Evolutionary conservation across 2,888 invertebrate species (phyloP).

Genomic region (Pollenia labialis): DNA sequence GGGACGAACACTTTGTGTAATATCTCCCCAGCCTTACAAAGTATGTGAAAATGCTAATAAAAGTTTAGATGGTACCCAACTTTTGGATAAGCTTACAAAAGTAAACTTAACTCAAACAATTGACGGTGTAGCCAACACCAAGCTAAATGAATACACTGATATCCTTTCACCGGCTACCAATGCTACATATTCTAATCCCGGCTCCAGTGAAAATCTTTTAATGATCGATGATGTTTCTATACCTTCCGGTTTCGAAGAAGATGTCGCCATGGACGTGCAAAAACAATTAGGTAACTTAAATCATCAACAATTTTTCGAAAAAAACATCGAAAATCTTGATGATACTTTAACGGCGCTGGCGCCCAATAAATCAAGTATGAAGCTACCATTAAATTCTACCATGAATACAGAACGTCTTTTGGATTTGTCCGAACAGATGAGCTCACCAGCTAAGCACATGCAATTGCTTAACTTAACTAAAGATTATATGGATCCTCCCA

Average conservation of each 20-base stretch:
- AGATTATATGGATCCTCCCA: constrained; percentile 78
- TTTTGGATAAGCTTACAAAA: constrained; percentile 52
- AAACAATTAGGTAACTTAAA: constrained; percentile 59
- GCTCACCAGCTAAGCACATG: constrained; percentile 78
- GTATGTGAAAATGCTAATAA: constrained; percentile 36
- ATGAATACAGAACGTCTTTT: constrained; percentile 81
- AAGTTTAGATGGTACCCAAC: constrained; percentile 44
- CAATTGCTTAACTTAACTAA: constrained; percentile 80
- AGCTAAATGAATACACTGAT: constrained; percentile 44
- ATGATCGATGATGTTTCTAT: constrained; percentile 80
- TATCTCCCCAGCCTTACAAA: constrained; percentile 27
- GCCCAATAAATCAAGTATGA: constrained; percentile 81
- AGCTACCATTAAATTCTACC: constrained; percentile 81
- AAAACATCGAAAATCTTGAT: constrained; percentile 76
- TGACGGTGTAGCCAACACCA: constrained; percentile 9
- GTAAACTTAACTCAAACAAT: constrained; percentile 33
- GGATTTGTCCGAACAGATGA: constrained; percentile 77
- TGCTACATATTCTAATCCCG: constrained; percentile 76
- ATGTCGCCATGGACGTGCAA: constrained; percentile 62
- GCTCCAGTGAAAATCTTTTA: constrained; percentile 78
- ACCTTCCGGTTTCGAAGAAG: constrained; percentile 78
- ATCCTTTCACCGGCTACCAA: constrained; percentile 73
- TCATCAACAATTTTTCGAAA: constrained; percentile 68
- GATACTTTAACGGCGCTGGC: constrained; percentile 77
- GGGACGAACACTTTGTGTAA: constrained; percentile 65